A percentile compares a stretch with the other conserved stretches of the same genome.
Conservation (phyloP, 2,113 vertebrate species). For the Trochalopteron elliotii region DNA sequence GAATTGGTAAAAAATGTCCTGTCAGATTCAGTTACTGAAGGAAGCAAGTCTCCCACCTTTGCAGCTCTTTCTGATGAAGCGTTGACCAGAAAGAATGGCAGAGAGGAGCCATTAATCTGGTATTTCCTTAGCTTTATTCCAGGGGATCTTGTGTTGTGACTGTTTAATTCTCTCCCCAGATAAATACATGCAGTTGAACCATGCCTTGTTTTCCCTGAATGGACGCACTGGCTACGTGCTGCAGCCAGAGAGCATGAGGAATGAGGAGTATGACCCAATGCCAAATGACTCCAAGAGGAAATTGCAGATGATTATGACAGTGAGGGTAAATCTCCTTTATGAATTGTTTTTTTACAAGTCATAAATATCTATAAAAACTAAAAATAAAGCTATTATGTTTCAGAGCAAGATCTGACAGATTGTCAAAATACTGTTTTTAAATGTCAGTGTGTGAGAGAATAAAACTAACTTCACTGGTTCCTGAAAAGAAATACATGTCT, state of each 20-base stretch:
- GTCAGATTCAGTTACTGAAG: neutral
- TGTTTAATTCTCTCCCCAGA: constrained; percentile 73
- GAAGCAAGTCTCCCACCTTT: neutral
- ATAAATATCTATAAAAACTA: constrained; percentile 35
- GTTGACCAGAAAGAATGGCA: neutral
- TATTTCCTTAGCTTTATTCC: neutral
- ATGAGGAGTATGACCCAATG: constrained; percentile 83
- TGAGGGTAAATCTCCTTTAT: constrained; percentile 71
- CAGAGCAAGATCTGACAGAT: constrained; percentile 24
- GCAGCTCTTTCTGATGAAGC: neutral
- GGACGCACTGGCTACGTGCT: constrained; percentile 89
- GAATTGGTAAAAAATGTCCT: neutral
- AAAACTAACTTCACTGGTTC: neutral
- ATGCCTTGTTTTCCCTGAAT: constrained; percentile 89
- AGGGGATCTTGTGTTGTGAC: neutral
- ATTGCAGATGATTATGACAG: constrained; percentile 79
- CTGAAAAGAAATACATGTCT: neutral
- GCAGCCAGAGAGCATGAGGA: constrained; percentile 92
- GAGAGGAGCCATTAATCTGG: neutral
- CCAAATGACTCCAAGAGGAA: constrained; percentile 75
- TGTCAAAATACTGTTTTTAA: constrained; percentile 49
- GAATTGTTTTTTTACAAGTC: neutral
- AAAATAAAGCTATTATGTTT: constrained; percentile 52
- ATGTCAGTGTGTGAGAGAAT: constrained; percentile 23
- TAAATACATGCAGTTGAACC: constrained; percentile 93